Base-by-base conservation (phyloP, 2,888 invertebrate genomes). In the Tenthredo mesomela region DNA sequence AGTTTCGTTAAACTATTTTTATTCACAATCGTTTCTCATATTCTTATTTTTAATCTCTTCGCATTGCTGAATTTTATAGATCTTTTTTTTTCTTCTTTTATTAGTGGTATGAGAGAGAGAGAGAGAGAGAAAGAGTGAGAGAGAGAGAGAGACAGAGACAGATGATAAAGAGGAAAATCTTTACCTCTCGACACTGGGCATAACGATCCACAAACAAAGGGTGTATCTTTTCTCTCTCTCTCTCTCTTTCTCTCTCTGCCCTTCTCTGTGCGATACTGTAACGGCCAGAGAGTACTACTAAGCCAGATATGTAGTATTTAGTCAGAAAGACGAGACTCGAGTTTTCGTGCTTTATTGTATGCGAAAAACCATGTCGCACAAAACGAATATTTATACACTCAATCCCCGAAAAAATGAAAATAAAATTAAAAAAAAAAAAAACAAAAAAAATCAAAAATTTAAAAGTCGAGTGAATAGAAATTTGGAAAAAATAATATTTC, bases 201-300 rank as follows among this genome's bases (percentile, higher is more conserved):
- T 92, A 92, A 92, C 91, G 91, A 92, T 90, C 89, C 91, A 91
- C 92, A 92, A 92, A 92, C 91, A 92, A 90, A 73, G 73, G n/a
- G n/a, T 58, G 21, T 58, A 21, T 58, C 9, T 58, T 21, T 7
- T 29, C 2, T 29, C 29, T 29, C 29, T 29, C 2, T 29, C 29
- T 29, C 29, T 29, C 29, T 29, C 1, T 29, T 2, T 29, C 29
- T 29, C 29, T 58, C 10, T 58, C 21, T 58, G 21, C 21, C 58
- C 10, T n/a, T 58, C 58, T 58, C 58, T 58, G n/a, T 58, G n/a
- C 21, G 2, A n/a, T 58, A n/a, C n/a, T 21, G 58, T n/a, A 58
- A 58, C 9, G 21, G 33, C 33, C 21, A 21, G 50, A 15, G 4
- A n/a, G n/a, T n/a, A n/a, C n/a, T n/a, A n/a, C n/a, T 12, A 50